Conservation (phyloP, 1,140 invertebrate genomes). For the Amphibalanus amphitrite region DNA sequence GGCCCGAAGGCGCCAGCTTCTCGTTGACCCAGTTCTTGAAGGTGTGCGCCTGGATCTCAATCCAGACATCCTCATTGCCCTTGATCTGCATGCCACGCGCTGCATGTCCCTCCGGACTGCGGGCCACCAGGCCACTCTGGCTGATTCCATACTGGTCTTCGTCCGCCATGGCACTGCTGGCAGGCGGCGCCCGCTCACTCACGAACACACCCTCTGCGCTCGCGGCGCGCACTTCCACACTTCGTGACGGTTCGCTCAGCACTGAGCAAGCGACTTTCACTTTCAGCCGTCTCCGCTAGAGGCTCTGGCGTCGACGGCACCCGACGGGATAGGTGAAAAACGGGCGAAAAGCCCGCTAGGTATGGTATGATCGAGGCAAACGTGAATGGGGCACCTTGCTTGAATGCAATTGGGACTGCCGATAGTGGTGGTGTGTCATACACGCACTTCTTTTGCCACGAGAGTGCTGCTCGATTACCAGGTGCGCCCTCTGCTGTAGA, state of each 20-base stretch:
- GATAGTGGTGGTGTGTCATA: too few relatives aligned
- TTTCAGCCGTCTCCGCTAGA: not conserved
- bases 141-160: constrained; percentile 21
- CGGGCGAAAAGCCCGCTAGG: not conserved
- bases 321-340: not conserved
- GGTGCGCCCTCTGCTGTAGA: not conserved
- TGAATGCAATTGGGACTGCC: too few relatives aligned
- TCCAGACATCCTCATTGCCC: constrained; percentile 82
- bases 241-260: not conserved
- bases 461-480: not conserved
- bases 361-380: not conserved
- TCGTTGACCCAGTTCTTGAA: constrained; percentile 98
- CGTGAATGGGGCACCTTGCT: too few relatives aligned
- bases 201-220: not conserved
- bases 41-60: constrained; percentile 91
- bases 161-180: constrained; percentile 9
- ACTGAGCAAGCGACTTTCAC: not conserved
- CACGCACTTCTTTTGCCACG: too few relatives aligned
- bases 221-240: not conserved
- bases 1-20: constrained; percentile 42
- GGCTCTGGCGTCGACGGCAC: not conserved
- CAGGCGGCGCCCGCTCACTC: not conserved
- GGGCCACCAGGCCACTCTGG: constrained; percentile 51
- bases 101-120: constrained; percentile 76
- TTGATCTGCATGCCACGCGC: constrained; percentile 84